Evolutionary conservation across 2,888 invertebrate genomes (phyloP).

Genomic region (Caenorhabditis doughertyi): DNA sequence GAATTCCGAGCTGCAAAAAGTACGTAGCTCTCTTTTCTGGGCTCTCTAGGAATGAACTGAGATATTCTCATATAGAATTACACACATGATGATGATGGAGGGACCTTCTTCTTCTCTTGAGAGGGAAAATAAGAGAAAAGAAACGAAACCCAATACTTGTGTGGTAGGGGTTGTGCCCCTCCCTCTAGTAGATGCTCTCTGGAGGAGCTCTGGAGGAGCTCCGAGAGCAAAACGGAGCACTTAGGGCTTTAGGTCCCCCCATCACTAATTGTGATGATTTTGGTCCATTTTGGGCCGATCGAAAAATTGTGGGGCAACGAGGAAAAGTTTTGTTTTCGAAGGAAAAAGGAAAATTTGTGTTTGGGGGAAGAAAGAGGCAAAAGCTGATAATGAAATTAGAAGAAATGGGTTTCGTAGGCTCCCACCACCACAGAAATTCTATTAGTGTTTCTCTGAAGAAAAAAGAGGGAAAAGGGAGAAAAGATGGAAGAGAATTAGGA

Average conservation of each 20-base stretch:
- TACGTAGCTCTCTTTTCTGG: too few relatives aligned
- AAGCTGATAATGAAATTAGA: slow-evolving; percentile 31
- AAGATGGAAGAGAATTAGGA: too few relatives aligned
- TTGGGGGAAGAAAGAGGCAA: not conserved
- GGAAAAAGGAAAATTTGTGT: not conserved
- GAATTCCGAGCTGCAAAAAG: too few relatives aligned
- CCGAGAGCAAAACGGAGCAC: too few relatives aligned
- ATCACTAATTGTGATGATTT: not conserved
- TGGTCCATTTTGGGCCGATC: too few relatives aligned
- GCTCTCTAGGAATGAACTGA: not conserved
- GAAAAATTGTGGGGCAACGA: not conserved
- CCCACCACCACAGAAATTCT: not conserved
- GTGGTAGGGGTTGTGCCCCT: too few relatives aligned
- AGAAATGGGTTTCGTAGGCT: slow-evolving; percentile 6
- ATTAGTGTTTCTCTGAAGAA: slow-evolving; percentile 2
- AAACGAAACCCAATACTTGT: slow-evolving; percentile 38
- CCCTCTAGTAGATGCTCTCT: too few relatives aligned
- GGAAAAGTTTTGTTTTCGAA: slow-evolving; percentile 9
- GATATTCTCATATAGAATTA: slow-evolving; percentile 54
- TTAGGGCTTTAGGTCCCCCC: not conserved
- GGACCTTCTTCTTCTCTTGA: not conserved
- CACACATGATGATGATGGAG: slow-evolving; percentile 25
- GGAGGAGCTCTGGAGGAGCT: too few relatives aligned
- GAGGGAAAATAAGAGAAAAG: too few relatives aligned
- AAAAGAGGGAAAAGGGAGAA: not conserved